Percentiles rank a stretch among this genome's conserved stretches.
Conservation (phyloP, 1,140 invertebrate species). For the Euborellia annulipes region DNA sequence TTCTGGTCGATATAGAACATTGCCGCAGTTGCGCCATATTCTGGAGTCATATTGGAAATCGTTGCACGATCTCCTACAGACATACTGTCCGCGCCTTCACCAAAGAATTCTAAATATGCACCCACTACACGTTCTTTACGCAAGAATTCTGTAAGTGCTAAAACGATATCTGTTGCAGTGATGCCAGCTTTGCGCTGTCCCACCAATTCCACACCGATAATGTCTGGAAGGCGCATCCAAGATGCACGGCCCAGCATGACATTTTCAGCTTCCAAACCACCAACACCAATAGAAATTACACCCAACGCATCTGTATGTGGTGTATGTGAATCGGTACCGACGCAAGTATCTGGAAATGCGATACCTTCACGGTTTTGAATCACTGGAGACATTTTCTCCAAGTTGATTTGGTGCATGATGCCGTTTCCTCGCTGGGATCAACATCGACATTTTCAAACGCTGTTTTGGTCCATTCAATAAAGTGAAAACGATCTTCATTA, state of each 20-base stretch:
- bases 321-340: conserved; percentile 10
- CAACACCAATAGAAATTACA: conserved; percentile 10
- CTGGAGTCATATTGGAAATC: conserved; percentile 10
- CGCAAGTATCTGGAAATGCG: conserved; percentile 9
- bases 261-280: conserved; percentile 11
- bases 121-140: conserved; percentile 6
- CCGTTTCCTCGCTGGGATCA: conserved; percentile 10
- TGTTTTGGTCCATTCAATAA: too few relatives aligned
- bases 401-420: conserved; percentile 10
- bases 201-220: conserved; percentile 7
- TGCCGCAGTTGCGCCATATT: conserved; percentile 10
- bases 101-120: conserved; percentile 11
- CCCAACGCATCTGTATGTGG: conserved; percentile 8
- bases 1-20: conserved; percentile 8
- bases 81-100: conserved; percentile 2
- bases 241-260: conserved; percentile 10
- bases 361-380: conserved; percentile 3
- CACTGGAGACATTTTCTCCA: conserved; percentile 8
- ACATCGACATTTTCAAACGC: conserved; percentile 6
- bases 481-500: conserved; percentile 8
- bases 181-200: not conserved
- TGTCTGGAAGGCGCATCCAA: conserved; percentile 8
- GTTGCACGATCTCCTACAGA: conserved; percentile 9
- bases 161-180: conserved; percentile 5
- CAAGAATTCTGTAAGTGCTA: conserved; percentile 9